Evolutionary conservation across 2,113 vertebrate genomes (phyloP).

Genomic region (Brachyistius frenatus): DNA sequence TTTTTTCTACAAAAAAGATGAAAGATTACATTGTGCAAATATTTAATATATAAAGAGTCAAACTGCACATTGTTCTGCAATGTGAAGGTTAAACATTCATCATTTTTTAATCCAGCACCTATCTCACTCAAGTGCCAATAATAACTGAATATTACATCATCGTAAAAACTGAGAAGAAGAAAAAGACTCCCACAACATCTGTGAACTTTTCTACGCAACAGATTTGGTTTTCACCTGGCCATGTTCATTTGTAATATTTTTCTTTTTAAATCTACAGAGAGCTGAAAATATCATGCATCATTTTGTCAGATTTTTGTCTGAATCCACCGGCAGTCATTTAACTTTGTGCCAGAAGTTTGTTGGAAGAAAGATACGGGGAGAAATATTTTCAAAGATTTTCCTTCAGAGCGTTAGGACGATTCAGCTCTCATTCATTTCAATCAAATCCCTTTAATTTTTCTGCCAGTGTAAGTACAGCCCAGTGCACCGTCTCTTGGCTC

Average conservation of each 20-base stretch:
- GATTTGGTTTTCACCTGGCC: neutral
- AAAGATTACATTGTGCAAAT: too few relatives aligned
- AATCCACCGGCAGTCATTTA: constrained; percentile 22
- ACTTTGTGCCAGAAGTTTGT: neutral
- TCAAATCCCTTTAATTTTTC: constrained; percentile 53
- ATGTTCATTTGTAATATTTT: neutral
- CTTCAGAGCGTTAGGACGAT: constrained; percentile 33
- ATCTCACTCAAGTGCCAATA: too few relatives aligned
- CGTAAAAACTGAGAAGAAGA: neutral
- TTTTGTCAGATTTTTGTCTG: neutral
- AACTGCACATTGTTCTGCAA: too few relatives aligned
- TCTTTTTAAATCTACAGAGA: neutral
- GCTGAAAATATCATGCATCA: neutral
- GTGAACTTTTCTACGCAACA: too few relatives aligned
- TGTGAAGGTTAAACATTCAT: too few relatives aligned
- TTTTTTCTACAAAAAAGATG: too few relatives aligned
- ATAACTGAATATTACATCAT: too few relatives aligned
- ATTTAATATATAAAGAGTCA: too few relatives aligned
- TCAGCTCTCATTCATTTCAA: constrained; percentile 39
- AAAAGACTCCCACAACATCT: too few relatives aligned
- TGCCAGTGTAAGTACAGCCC: constrained; percentile 46
- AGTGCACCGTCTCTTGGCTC: constrained; percentile 57
- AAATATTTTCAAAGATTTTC: constrained; percentile 19
- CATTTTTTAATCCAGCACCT: too few relatives aligned
- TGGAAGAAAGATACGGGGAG: constrained; percentile 15